phyloP scores from a whole-genome alignment of 2,113 vertebrate species.

The Vireo altiloquus region DNA sequence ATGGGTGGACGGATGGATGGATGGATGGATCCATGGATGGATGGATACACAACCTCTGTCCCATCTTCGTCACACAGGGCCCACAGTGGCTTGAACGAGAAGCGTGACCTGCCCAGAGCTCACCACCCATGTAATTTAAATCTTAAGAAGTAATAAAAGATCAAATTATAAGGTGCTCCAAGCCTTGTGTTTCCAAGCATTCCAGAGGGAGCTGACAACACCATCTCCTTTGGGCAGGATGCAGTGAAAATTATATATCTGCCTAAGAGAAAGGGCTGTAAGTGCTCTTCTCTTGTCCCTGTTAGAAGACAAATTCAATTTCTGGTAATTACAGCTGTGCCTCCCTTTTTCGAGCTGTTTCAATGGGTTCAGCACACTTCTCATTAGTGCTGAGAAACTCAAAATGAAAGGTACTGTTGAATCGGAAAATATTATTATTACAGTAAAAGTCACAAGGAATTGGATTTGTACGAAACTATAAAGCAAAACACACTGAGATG shows the following conservation, averaged over 20 bases:
- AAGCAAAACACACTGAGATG: constrained; percentile 50
- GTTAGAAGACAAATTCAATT: background rate
- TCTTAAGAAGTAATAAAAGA: background rate
- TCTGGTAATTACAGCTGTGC: background rate
- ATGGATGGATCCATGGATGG: background rate
- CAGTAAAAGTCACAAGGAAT: constrained; percentile 42
- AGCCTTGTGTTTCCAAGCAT: background rate
- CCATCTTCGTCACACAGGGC: background rate
- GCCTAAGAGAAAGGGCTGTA: background rate
- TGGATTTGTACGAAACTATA: constrained; percentile 32
- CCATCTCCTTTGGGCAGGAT: background rate
- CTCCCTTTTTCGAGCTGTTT: background rate
- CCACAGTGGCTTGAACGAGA: background rate
- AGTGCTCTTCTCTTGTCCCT: background rate
- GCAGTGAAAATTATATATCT: background rate
- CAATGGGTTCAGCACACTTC: background rate
- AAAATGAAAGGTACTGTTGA: background rate
- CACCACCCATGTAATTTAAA: fast-evolving
- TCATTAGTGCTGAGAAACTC: background rate
- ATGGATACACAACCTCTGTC: background rate
- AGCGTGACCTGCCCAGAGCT: fast-evolving
- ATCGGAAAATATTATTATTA: constrained; percentile 57
- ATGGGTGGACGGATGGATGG: background rate
- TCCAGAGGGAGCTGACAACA: background rate
- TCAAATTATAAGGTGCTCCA: background rate